Conservation (phyloP, 2,888 invertebrate genomes). For the Ennomos erosarius region DNA sequence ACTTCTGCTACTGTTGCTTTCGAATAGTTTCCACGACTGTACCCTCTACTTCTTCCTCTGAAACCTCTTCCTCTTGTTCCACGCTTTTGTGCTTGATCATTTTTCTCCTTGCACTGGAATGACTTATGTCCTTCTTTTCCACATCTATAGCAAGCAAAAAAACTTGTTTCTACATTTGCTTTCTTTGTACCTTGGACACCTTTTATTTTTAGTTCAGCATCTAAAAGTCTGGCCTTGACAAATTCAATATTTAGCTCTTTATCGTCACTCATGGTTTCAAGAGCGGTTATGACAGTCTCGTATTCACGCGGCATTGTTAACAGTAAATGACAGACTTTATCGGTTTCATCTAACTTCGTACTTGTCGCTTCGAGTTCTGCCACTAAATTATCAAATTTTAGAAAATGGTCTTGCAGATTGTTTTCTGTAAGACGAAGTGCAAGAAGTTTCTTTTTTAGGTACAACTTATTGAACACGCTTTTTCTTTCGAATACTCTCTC, state of each 20-base stretch:
- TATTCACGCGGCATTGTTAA: not conserved
- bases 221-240: not conserved
- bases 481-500: not conserved
- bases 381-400: not conserved
- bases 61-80: not conserved
- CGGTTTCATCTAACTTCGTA: not conserved
- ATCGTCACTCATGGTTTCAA: too few relatives aligned
- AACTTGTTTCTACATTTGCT: too few relatives aligned
- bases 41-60: too few relatives aligned
- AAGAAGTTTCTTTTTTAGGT: too few relatives aligned
- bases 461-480: not conserved
- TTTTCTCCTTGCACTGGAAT: not conserved
- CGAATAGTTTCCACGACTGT: too few relatives aligned
- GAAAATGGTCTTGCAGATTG: not conserved
- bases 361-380: not conserved
- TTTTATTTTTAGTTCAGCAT: not conserved
- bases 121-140: not conserved
- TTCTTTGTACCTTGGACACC: too few relatives aligned
- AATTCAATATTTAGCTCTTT: not conserved
- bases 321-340: not conserved
- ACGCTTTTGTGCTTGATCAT: too few relatives aligned
- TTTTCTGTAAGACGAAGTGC: not conserved
- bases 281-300: conserved; percentile 2
- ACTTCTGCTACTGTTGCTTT: not conserved
- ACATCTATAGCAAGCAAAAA: not conserved